These are phyloP conservation scores for Lathamus discolor DNA, from an alignment of 2,113 vertebrate genomes.

Conservation along the genomic window DNA sequence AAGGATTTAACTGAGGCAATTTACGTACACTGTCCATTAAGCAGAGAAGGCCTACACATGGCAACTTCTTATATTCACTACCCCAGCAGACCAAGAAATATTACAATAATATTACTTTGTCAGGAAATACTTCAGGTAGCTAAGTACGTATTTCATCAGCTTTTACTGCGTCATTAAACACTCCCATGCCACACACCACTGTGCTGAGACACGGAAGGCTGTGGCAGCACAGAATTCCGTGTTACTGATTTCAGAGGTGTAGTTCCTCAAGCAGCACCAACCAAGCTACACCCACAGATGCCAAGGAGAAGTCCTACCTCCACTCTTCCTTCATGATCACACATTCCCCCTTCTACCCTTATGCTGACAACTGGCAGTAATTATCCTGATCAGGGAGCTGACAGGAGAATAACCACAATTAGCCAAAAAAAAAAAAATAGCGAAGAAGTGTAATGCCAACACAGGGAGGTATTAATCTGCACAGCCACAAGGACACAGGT, in stretches of 20 bases:
- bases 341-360: not conserved
- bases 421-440: not conserved
- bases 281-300: not conserved
- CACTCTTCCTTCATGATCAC: rapidly evolving
- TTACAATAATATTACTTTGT: not conserved
- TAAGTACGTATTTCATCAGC: not conserved
- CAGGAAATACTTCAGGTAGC: slow-evolving; percentile 5
- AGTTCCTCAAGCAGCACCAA: not conserved
- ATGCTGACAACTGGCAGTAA: not conserved
- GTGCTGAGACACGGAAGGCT: not conserved
- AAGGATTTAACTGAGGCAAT: not conserved
- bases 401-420: not conserved
- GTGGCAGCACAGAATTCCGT: rapidly evolving
- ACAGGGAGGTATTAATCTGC: not conserved
- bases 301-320: not conserved
- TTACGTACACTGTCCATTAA: not conserved
- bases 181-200: not conserved
- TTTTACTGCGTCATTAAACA: not conserved
- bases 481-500: not conserved
- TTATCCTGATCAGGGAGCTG: not conserved
- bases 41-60: not conserved
- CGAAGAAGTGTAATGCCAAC: not conserved
- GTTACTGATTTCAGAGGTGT: not conserved
- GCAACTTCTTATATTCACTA: not conserved
- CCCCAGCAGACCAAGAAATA: not conserved